Evolutionary conservation across 2,888 invertebrate genomes (phyloP), one percentile per base, ranked within the genome.

Genomic region (Acrobasis repandana): DNA sequence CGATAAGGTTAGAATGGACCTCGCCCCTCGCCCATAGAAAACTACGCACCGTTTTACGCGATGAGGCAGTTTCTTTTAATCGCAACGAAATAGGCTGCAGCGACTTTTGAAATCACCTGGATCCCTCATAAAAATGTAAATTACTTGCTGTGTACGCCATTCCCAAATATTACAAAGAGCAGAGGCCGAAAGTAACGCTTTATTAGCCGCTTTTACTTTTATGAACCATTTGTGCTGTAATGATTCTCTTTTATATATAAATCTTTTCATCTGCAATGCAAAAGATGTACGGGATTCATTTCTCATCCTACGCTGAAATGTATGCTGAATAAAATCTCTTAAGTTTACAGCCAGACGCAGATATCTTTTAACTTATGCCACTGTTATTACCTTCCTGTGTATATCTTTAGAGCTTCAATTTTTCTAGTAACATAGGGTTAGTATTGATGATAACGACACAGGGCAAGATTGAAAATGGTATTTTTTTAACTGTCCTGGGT

Each of bases 61-160:
- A 36, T 28, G 28, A 18, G 20, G 20, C 20, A 14, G 36, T 67
- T 64, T 64, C 62, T 59, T 68, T 61, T 62, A 66, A 69, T 68
- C 66, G 65, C 60, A 57, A 58, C 54, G n/a, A 62, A 62, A 64
- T 46, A 60, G 60, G 38, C 20, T 38, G 61, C 63, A 56, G 61
- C 63, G 49, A 58, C 66, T 62, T 73, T 72, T 68, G 71, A 71
- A 72, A 76, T 73, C 77, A 78, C 74, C 74, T 73, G 75, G 66
- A 66, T 66, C 68, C 68, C 69, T 74, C 71, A 77, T 82, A 78
- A 82, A 81, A 79, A 82, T 77, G 75, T 70, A 77, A 82, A 82
- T 80, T 73, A 73, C 75, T 72, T 67, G 68, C 67, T 76, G 72
- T 73, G 68, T 66, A 63, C 65, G 63, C 68, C 67, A 65, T 67